Evolutionary conservation across 2,113 vertebrate genomes (phyloP), one percentile per base, ranked within the genome.

Genomic region (Gulo gulo): DNA sequence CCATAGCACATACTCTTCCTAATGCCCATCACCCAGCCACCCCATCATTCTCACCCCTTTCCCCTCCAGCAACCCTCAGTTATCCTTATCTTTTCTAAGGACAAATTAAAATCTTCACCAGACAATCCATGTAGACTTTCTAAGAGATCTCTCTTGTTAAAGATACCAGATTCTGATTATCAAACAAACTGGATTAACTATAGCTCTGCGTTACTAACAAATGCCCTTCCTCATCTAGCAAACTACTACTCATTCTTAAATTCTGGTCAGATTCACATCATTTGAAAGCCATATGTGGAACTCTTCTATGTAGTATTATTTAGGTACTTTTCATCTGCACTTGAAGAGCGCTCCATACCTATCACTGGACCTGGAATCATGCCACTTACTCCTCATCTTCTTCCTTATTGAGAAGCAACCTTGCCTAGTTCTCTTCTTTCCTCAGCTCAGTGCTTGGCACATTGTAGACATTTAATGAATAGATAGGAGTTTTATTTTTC

Each of bases 61-160:
- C 57, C 8, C 57, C 57, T 59, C 57, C 21, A 59, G 8, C 9
- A 61, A 61, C 59, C 23, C 59, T 61, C 59, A 61, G 23, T 24
- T 61, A 69, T 12, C 18, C 29, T 65, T 24, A 13, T 86, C 88
- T 83, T 96, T 95, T 67, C 63, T 59, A 82, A 82, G 65, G 81
- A 88, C 65, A 50, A 97, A 90, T 94, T 97, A 98, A 97, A 96
- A 93, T 79, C 18, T 21, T 13, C 2, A 71, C 50, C 7, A 65
- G 61, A 93, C 24, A 87, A 78, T 93, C 39, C 50, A 47, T 18
- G 39, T 82, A 4, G 6, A 79, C 52, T 88, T 94, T 79, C 36
- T 76, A 9, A 34, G 36, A 91, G 39, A 16, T 80, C 69, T 93
- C 29, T 73, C 88, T 67, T 55, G 76, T 80, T 81, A 88, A 91